Conservation (phyloP, 2,888 invertebrate genomes). For the Drosophila barbarae region DNA sequence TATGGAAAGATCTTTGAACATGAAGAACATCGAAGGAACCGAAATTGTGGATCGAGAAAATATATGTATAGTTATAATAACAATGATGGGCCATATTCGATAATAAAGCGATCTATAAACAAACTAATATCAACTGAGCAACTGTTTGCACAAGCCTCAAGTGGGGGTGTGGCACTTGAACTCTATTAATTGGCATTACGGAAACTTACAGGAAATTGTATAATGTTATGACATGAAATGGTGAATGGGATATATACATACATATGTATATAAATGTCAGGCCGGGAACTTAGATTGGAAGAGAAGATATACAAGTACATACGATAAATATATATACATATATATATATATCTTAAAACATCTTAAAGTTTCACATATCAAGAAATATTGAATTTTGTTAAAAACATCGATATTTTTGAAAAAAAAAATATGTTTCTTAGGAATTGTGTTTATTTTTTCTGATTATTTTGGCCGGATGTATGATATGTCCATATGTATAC, state of each 20-base stretch:
- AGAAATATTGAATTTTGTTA: too few relatives aligned
- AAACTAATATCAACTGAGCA: conserved; percentile 10
- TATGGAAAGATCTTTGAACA: conserved; percentile 18
- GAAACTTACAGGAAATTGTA: background rate
- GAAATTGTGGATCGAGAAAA: background rate
- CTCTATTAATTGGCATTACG: conserved; percentile 1
- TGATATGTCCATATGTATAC: too few relatives aligned
- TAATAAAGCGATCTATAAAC: conserved; percentile 13
- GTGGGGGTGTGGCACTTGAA: conserved; percentile 12
- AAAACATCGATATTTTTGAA: too few relatives aligned
- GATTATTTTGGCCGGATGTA: too few relatives aligned
- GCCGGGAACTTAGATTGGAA: background rate
- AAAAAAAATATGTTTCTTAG: too few relatives aligned
- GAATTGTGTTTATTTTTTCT: too few relatives aligned
- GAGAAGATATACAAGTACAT: too few relatives aligned
- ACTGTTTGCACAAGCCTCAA: conserved; percentile 8
- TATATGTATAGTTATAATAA: background rate
- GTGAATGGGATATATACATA: background rate
- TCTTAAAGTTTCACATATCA: too few relatives aligned
- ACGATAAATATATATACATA: too few relatives aligned
- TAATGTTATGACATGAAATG: background rate
- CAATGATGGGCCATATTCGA: conserved; percentile 4
- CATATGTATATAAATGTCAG: background rate
- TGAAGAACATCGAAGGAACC: background rate
- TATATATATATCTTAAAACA: too few relatives aligned